These are phyloP conservation scores for Monarcha castaneiventris DNA, from an alignment of 2,113 vertebrate species.

Conservation along the genomic window DNA sequence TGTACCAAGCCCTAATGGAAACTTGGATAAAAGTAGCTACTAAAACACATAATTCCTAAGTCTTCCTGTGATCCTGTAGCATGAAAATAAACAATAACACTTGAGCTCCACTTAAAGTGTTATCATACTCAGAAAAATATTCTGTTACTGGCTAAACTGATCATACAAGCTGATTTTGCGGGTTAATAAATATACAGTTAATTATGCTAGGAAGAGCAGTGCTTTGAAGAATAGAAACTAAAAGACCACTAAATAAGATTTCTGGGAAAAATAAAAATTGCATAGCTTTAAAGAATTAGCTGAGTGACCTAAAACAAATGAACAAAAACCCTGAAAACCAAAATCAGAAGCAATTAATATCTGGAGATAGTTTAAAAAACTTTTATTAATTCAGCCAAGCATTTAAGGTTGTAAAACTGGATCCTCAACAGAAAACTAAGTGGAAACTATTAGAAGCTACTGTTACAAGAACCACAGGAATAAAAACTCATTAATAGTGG, in stretches of 20 bases:
- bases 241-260: background rate
- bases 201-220: background rate
- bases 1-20: background rate
- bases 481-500: background rate
- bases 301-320: background rate
- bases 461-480: background rate
- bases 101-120: background rate
- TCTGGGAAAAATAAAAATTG: background rate
- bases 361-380: background rate
- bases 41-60: background rate
- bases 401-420: background rate
- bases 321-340: fast-evolving
- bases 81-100: background rate
- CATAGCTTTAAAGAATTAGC: background rate
- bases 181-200: background rate
- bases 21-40: background rate
- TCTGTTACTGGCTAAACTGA: background rate
- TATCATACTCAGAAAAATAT: background rate
- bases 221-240: background rate
- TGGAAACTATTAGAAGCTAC: background rate
- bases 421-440: background rate
- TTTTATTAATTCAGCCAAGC: background rate
- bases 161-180: background rate
- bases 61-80: background rate
- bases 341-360: background rate